Evolutionary conservation across 2,797 vertebrate species (phyloP), one percentile per base, ranked within the genome.

Genomic region (Rhinatrema bivittatum): DNA sequence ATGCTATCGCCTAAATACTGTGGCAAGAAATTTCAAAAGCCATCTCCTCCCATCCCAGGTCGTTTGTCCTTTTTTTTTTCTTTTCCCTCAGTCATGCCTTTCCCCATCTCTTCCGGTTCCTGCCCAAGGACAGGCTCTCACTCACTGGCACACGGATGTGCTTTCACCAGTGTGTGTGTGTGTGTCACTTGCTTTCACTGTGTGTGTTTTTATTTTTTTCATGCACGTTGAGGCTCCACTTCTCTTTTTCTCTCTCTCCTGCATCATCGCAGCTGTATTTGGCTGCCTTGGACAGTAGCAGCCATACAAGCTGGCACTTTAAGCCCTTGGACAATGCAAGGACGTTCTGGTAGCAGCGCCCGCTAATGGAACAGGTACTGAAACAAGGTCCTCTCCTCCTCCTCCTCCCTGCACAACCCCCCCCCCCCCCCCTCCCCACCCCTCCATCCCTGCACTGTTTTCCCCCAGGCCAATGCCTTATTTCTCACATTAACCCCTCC

Each of bases 271-370:
- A 96, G 95, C 87, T 93, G 81, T 97, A 91, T 91, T 91, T 94
- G 90, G 88, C 89, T 74, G 88, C 91, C 73, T 78, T 83, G 81
- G 91, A 93, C 84, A 91, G 82, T 94, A 88, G 86, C 85, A 87
- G 89, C 82, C 90, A 81, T 77, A 80, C 85, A 71, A 90, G 87
- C 85, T 95, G 94, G 92, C 92, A 90, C 83, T 87, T 95, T 93
- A 96, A 94, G 86, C 91, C 92, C 76, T 87, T 84, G 86, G 90
- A 87, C 86, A 91, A 85, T 81, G 87, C 89, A 66, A 86, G 91
- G 82, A 93, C 85, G 49, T 91, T 87, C 87, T 93, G 91, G 88
- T 95, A 93, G 87, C 87, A 72, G 72, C 87, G 54, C 82, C 89
- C 81, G 74, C 87, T 85, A 74, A 83, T 70, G 85, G 64, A 87